A percentile compares a stretch with the other conserved stretches of the same genome.
phyloP scores from a whole-genome alignment of 2,888 invertebrate species.

The Rotaria macrura region DNA sequence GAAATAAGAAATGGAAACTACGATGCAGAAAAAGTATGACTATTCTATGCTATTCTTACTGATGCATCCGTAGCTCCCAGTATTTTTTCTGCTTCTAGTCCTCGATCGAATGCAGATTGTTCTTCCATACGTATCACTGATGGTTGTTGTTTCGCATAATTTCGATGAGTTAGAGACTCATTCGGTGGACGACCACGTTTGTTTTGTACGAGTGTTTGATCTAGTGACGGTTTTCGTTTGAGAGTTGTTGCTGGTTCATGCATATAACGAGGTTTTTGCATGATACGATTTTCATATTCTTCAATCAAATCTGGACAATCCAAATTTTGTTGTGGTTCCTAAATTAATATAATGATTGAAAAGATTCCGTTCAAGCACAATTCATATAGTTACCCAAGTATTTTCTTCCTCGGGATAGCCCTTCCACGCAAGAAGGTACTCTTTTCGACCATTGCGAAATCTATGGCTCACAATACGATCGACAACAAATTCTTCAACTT shows the following conservation, averaged over 20 bases:
- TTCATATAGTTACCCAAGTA: not conserved
- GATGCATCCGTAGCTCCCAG: not conserved
- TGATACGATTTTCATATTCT: slow-evolving; percentile 66
- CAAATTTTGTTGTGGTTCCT: slow-evolving; percentile 85
- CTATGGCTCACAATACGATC: slow-evolving; percentile 75
- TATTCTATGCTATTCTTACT: not conserved
- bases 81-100: not conserved
- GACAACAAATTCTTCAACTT: slow-evolving; percentile 51
- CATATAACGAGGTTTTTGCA: not conserved
- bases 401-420: slow-evolving; percentile 42
- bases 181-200: not conserved
- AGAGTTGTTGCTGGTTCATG: not conserved
- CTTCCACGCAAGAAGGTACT: slow-evolving; percentile 58
- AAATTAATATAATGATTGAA: slow-evolving; percentile 45
- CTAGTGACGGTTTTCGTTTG: not conserved
- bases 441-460: slow-evolving; percentile 60
- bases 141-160: not conserved
- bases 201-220: not conserved
- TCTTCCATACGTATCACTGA: not conserved
- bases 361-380: not conserved
- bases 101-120: not conserved
- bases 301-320: slow-evolving; percentile 65
- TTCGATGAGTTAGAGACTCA: not conserved
- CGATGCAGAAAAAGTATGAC: too few species aligned
- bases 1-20: not conserved